Percentiles rank a stretch among this genome's conserved stretches.
Conservation (phyloP, 2,113 vertebrate genomes). For the Cichladusa arquata region DNA sequence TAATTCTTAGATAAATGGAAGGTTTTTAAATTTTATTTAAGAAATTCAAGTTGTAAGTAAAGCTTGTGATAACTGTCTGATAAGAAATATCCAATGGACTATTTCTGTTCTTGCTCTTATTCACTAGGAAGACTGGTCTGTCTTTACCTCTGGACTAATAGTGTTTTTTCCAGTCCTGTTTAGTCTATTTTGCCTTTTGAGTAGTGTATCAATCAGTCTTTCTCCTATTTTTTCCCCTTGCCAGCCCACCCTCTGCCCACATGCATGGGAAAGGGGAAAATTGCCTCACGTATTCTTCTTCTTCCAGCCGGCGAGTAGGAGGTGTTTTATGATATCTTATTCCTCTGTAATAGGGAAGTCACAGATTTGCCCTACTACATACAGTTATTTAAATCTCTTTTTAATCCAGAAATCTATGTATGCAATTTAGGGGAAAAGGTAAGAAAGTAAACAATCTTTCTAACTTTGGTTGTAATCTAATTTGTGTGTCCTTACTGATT, state of each 20-base stretch:
- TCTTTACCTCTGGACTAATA: not conserved
- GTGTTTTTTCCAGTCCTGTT: not conserved
- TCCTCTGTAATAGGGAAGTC: slow-evolving; percentile 43
- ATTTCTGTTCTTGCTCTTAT: not conserved
- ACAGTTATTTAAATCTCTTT: not conserved
- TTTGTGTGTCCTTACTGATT: not conserved
- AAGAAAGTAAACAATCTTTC: not conserved
- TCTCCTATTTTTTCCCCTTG: slow-evolving; percentile 15
- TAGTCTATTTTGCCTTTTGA: slow-evolving; percentile 22
- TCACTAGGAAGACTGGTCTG: not conserved
- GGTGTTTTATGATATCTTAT: slow-evolving; percentile 55
- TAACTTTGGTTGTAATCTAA: not conserved
- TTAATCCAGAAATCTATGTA: not conserved
- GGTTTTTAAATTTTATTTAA: not conserved
- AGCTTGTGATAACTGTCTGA: not conserved
- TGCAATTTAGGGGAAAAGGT: not conserved
- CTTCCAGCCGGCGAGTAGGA: slow-evolving; percentile 43
- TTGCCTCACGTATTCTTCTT: slow-evolving; percentile 24
- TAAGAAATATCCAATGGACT: not conserved
- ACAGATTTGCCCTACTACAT: slow-evolving; percentile 18
- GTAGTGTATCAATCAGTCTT: not conserved
- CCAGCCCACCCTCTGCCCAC: slow-evolving; percentile 31
- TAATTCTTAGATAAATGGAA: not conserved
- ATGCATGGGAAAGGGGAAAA: slow-evolving; percentile 4
- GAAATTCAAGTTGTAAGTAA: not conserved